phyloP scores from a whole-genome alignment of 1,140 invertebrate species.

The Cotesia vestalis region DNA sequence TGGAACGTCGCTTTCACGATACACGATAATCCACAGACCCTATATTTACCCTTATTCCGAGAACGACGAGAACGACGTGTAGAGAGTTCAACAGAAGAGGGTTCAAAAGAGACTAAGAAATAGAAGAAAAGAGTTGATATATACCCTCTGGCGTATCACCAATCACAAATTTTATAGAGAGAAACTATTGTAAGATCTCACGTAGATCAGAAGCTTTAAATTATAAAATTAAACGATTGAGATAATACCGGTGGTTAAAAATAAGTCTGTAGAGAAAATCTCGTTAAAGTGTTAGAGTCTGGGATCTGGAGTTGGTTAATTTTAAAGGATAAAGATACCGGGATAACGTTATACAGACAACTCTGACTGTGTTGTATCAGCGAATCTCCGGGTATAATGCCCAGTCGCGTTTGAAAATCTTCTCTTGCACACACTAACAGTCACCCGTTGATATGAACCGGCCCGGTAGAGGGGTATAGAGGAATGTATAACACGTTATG shows the following conservation, averaged over 20 bases:
- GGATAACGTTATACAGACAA: not conserved
- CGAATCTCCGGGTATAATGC: slow-evolving; percentile 6
- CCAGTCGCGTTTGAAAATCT: slow-evolving; percentile 1
- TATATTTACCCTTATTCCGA: slow-evolving; percentile 36
- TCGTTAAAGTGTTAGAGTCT: too few relatives aligned
- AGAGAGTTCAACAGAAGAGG: not conserved
- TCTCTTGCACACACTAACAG: not conserved
- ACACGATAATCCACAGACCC: slow-evolving; percentile 39
- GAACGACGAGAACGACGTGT: slow-evolving; percentile 20
- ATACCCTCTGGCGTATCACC: not conserved
- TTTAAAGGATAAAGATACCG: too few relatives aligned
- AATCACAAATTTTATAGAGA: too few relatives aligned
- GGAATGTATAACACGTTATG: not conserved
- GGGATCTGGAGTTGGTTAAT: too few relatives aligned
- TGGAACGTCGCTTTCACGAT: slow-evolving; percentile 39
- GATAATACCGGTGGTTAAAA: too few relatives aligned
- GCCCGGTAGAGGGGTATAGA: too few relatives aligned
- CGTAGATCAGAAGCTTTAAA: too few relatives aligned
- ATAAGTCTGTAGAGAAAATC: not conserved
- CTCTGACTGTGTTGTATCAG: slow-evolving; percentile 9
- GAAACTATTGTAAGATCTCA: too few relatives aligned
- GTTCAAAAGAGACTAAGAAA: slow-evolving; percentile 2
- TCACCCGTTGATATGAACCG: too few relatives aligned
- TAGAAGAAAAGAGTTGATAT: not conserved
- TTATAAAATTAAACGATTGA: too few relatives aligned